Conservation (phyloP, 1,140 invertebrate species). For the Sweltsa coloradensis region DNA sequence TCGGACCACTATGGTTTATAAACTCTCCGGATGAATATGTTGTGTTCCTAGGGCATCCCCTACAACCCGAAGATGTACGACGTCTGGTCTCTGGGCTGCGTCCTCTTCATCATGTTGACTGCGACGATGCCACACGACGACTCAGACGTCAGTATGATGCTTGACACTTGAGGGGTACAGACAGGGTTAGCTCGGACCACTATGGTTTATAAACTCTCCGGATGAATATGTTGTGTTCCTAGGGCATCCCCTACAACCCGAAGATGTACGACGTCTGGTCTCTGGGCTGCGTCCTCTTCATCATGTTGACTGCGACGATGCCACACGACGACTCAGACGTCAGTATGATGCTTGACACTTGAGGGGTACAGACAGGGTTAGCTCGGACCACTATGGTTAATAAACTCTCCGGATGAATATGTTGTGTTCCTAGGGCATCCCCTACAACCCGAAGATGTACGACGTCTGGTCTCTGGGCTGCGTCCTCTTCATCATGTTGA, state of each 20-base stretch:
- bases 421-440: no score
- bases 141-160: slow-evolving; percentile 33
- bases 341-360: slow-evolving; percentile 34
- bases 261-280: slow-evolving; percentile 52
- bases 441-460: slow-evolving; percentile 46
- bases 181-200: no score
- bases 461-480: slow-evolving; percentile 53
- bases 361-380: no score
- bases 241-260: slow-evolving; percentile 39
- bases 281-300: slow-evolving; percentile 46
- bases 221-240: no score
- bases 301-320: slow-evolving; percentile 45
- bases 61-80: slow-evolving; percentile 51
- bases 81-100: slow-evolving; percentile 48
- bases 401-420: no score
- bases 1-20: no score
- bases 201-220: no score
- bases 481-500: slow-evolving; percentile 47
- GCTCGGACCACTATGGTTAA: no score
- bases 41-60: slow-evolving; percentile 26
- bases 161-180: no score
- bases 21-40: no score
- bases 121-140: slow-evolving; percentile 51
- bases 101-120: slow-evolving; percentile 47
- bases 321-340: slow-evolving; percentile 45